Percentiles rank a stretch among this genome's conserved stretches.
phyloP scores from a whole-genome alignment of 53 echinoderm and acorn worm genomes.

The Pentamera pediparva region DNA sequence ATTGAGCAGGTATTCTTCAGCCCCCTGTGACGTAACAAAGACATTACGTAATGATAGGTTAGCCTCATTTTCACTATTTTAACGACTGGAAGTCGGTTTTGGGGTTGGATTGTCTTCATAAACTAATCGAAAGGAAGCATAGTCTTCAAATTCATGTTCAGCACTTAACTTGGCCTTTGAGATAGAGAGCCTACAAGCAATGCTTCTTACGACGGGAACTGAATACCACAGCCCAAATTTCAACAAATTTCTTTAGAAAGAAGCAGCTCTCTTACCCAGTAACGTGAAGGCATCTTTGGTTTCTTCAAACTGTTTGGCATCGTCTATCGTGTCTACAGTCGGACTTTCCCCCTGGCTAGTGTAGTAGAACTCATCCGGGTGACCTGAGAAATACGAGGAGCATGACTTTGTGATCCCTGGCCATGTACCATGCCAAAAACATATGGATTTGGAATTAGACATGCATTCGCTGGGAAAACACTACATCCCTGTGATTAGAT shows the following conservation, averaged over 20 bases:
- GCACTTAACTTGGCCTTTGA: not conserved
- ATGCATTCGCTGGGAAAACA: not conserved
- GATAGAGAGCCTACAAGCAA: not conserved
- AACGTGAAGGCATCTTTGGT: constrained; percentile 84
- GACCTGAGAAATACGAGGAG: too few species aligned
- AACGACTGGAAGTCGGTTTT: too few species aligned
- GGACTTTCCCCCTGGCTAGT: constrained; percentile 94
- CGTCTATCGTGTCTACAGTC: constrained; percentile 77
- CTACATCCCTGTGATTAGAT: too few species aligned
- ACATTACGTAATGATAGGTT: too few species aligned
- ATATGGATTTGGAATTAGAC: not conserved
- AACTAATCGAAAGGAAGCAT: too few species aligned
- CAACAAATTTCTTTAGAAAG: not conserved
- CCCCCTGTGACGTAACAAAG: too few species aligned
- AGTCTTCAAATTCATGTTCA: too few species aligned
- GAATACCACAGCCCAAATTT: not conserved
- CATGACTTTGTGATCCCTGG: too few species aligned
- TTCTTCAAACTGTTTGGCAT: constrained; percentile 55
- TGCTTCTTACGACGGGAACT: not conserved
- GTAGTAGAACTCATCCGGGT: constrained; percentile 93
- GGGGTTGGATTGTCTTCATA: too few species aligned
- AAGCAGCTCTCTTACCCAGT: constrained; percentile 56
- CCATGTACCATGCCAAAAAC: not conserved
- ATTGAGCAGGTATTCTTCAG: too few species aligned
- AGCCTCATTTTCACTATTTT: too few species aligned